Conservation (phyloP, 2,113 vertebrate genomes). For the Apodemus speciosus region DNA sequence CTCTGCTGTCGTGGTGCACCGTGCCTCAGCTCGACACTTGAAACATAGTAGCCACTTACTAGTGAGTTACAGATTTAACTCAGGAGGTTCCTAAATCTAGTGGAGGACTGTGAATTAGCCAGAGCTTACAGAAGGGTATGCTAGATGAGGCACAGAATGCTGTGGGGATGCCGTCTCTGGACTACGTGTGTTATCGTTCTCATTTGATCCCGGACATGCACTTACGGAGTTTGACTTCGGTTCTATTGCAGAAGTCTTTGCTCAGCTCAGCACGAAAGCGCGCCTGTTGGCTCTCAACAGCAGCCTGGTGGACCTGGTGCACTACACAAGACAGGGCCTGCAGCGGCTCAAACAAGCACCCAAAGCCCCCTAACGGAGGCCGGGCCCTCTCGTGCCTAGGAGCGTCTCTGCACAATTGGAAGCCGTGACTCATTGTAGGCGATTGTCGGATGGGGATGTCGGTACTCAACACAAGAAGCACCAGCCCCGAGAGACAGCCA, state of each 20-base stretch:
- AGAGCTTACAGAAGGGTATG: background rate
- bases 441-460: constrained; percentile 63
- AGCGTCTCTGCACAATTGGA: constrained; percentile 86
- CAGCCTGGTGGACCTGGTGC: constrained; percentile 89
- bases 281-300: constrained; percentile 90
- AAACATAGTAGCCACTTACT: background rate
- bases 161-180: background rate
- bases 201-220: background rate
- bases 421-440: constrained; percentile 77
- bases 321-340: constrained; percentile 91
- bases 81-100: background rate
- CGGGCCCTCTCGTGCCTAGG: constrained; percentile 69
- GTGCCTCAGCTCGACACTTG: background rate
- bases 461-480: constrained; percentile 75
- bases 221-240: constrained; percentile 33
- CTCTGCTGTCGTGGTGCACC: background rate
- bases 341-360: constrained; percentile 91
- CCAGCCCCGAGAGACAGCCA: constrained; percentile 36
- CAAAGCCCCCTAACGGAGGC: constrained; percentile 83
- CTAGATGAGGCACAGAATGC: background rate
- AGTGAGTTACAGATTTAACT: background rate
- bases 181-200: background rate
- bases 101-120: background rate
- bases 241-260: constrained; percentile 88
- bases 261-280: constrained; percentile 87